Conservation (phyloP, 1,140 invertebrate species). For the Coptotermes formosanus region DNA sequence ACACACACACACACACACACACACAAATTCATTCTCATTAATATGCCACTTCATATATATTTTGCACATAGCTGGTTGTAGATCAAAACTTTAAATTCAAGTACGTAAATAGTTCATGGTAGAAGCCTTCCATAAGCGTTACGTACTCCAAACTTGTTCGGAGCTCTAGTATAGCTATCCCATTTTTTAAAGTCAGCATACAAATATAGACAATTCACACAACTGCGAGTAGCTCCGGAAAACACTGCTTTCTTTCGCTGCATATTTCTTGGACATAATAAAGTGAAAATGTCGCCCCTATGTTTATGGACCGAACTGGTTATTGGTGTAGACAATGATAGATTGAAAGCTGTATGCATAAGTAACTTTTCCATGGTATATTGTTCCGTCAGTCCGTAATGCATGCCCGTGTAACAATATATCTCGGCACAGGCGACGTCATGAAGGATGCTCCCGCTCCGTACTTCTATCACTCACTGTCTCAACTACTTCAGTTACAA, state of each 20-base stretch:
- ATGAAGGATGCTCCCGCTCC: not conserved
- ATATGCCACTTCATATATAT: no score
- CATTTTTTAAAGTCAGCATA: no score
- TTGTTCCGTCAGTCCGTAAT: not conserved
- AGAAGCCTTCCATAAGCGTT: no score
- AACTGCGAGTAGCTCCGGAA: not conserved
- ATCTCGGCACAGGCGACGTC: not conserved
- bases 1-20: no score
- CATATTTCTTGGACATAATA: not conserved
- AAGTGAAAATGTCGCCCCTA: not conserved
- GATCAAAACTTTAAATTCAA: no score
- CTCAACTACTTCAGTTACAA: not conserved
- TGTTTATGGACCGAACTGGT: not conserved
- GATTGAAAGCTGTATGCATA: not conserved
- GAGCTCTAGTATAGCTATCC: no score
- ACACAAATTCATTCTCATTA: no score
- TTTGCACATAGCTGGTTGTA: no score
- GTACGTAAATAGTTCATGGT: no score
- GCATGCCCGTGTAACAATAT: not conserved
- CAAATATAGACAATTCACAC: no score
- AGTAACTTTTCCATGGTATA: not conserved
- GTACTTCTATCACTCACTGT: not conserved
- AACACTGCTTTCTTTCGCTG: not conserved
- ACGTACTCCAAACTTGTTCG: no score
- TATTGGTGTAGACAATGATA: conserved; percentile 11